Base-by-base conservation (phyloP, 1,140 invertebrate species). In the Aphidius gifuensis region DNA sequence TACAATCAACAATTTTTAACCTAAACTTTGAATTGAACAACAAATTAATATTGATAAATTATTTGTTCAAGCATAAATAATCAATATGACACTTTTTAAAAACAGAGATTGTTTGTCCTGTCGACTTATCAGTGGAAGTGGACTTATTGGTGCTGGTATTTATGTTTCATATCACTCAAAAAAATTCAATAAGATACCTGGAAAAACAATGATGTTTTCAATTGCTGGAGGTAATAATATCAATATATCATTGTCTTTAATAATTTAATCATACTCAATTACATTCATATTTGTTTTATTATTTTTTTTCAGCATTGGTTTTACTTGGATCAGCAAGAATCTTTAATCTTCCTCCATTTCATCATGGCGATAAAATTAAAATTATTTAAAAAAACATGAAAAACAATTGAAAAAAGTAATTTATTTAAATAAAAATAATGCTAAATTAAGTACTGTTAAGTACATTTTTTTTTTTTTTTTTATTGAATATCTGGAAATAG, bases 91-190 rank as follows among this genome's bases (percentile, higher is more conserved):
- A 7, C n/a, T n/a, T n/a, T n/a, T n/a, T n/a, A n/a, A 74, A 67
- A 61, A 75, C 48, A 58, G 74, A 57, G 72, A 79, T 43, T 83
- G 81, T 69, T 47, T 73, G 1, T 63, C 69, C 39, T 83, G 81
- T 66, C 70, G 74, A 69, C 8, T 79, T 21, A 58, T 78, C 11
- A 80, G 79, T 61, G 79, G 78, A 42, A 60, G 67, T 57, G 80
- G 80, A 38, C 66, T 82, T 9, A 65, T 80, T 50, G 78, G 76
- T 32, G 72, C 74, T 44, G 78, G 80, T 50, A 43, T 75, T 58
- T 83, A 82, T 58, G 69, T 82, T 21, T 66, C 56, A 39, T 68
- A 77, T 65, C 72, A 81, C 53, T 68, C 74, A 4, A 74, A 73
- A 62, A 73, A 72, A 58, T 71, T 72, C 57, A 60, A 72, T 21